These are phyloP conservation scores for Dasypogon diadema DNA, from an alignment of 2,888 invertebrate species.

Conservation along the genomic window DNA sequence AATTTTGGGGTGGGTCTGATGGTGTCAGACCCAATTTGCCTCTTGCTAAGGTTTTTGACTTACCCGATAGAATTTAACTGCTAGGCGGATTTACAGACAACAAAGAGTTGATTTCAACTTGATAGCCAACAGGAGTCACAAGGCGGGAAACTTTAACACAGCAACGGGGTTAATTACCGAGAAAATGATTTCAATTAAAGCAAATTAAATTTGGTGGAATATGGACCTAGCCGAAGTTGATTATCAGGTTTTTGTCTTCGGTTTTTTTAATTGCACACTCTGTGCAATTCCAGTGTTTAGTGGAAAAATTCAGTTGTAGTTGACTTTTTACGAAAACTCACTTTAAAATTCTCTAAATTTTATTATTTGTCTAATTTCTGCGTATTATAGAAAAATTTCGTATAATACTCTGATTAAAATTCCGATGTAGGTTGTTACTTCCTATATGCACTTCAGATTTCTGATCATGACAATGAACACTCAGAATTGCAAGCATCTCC, in stretches of 20 bases:
- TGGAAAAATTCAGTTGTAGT: too few relatives aligned
- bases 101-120: constrained; percentile 11
- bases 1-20: constrained; percentile 15
- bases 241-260: constrained; percentile 12
- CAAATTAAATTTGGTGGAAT: constrained; percentile 59
- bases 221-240: neutral
- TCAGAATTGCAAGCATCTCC: too few relatives aligned
- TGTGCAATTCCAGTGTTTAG: too few relatives aligned
- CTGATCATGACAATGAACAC: too few relatives aligned
- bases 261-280: too few relatives aligned
- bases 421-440: too few relatives aligned
- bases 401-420: too few relatives aligned
- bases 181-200: constrained; percentile 61
- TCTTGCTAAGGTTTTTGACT: constrained; percentile 19
- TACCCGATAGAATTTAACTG: neutral
- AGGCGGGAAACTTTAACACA: constrained; percentile 54
- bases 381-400: too few relatives aligned
- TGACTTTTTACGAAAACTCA: too few relatives aligned
- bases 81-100: neutral
- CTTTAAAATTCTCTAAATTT: too few relatives aligned
- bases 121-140: constrained; percentile 41
- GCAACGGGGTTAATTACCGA: constrained; percentile 61
- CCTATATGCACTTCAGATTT: too few relatives aligned
- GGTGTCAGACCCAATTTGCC: constrained; percentile 29
- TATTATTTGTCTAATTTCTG: too few relatives aligned